Evolutionary conservation across 2,113 vertebrate genomes (phyloP).

Genomic region (Burhinus bistriatus): DNA sequence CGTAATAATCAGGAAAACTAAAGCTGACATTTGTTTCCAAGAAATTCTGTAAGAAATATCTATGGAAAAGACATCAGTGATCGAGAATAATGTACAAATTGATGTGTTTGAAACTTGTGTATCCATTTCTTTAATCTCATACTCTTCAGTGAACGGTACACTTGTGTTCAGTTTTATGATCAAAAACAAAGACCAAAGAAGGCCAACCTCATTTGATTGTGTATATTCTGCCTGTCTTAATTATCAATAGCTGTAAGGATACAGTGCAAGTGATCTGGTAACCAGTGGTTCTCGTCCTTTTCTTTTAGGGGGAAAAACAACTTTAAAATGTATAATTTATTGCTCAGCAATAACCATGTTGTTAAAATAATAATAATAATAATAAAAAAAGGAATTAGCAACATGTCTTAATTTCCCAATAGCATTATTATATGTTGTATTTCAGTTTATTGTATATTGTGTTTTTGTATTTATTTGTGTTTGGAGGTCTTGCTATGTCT

Average conservation of each 20-base stretch:
- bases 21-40: conserved; percentile 63
- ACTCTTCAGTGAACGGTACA: conserved; percentile 64
- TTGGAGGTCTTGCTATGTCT: conserved; percentile 80
- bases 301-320: conserved; percentile 69
- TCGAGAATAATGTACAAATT: conserved; percentile 21
- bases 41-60: conserved; percentile 63
- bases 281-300: conserved; percentile 71
- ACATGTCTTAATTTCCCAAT: conserved; percentile 70
- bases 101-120: conserved; percentile 35
- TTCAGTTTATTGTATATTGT: conserved; percentile 74
- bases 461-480: conserved; percentile 85
- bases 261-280: conserved; percentile 78
- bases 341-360: conserved; percentile 77
- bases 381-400: conserved; percentile 41
- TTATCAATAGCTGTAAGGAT: conserved; percentile 71
- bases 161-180: conserved; percentile 72
- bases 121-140: conserved; percentile 42
- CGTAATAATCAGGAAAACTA: conserved; percentile 49
- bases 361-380: conserved; percentile 57
- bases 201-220: conserved; percentile 75
- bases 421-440: conserved; percentile 76
- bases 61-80: conserved; percentile 53
- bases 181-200: conserved; percentile 84
- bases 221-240: conserved; percentile 75
- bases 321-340: conserved; percentile 67